Conservation (phyloP, 2,113 vertebrate genomes). For the Amblyopsis rosae region DNA sequence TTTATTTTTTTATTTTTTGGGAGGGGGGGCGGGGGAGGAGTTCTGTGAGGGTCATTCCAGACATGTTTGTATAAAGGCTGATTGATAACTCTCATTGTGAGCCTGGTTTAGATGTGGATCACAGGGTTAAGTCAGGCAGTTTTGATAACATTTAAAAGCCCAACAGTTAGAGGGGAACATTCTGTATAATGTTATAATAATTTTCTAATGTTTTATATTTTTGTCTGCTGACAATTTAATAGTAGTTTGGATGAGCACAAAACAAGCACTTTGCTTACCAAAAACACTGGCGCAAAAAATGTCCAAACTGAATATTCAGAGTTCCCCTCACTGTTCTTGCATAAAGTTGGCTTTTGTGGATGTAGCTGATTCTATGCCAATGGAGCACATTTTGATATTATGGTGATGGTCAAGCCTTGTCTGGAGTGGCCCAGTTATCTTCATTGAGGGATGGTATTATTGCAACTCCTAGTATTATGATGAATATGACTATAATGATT, state of each 20-base stretch:
- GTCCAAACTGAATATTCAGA: no score
- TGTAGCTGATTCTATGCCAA: background rate
- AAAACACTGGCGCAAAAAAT: no score
- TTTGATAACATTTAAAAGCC: no score
- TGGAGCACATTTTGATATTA: background rate
- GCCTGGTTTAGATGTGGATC: no score
- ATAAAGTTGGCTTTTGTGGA: no score
- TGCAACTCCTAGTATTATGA: conserved; percentile 76
- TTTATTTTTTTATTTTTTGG: conserved; percentile 52
- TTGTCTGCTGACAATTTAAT: background rate
- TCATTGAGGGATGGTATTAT: conserved; percentile 75
- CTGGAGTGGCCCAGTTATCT: conserved; percentile 75
- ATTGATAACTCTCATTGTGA: background rate
- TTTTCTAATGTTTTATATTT: background rate
- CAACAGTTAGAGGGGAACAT: background rate
- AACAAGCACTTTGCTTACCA: no score
- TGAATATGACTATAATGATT: conserved; percentile 76
- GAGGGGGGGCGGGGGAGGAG: background rate
- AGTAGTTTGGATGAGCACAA: no score
- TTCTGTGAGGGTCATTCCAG: conserved; percentile 75
- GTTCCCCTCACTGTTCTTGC: no score
- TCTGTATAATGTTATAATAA: background rate
- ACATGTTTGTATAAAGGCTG: conserved; percentile 9
- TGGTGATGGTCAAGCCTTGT: conserved; percentile 21
- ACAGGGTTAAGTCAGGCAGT: no score